These are phyloP conservation scores for Corythaixoides concolor DNA, from an alignment of 2,113 vertebrate genomes.

Conservation along the genomic window DNA sequence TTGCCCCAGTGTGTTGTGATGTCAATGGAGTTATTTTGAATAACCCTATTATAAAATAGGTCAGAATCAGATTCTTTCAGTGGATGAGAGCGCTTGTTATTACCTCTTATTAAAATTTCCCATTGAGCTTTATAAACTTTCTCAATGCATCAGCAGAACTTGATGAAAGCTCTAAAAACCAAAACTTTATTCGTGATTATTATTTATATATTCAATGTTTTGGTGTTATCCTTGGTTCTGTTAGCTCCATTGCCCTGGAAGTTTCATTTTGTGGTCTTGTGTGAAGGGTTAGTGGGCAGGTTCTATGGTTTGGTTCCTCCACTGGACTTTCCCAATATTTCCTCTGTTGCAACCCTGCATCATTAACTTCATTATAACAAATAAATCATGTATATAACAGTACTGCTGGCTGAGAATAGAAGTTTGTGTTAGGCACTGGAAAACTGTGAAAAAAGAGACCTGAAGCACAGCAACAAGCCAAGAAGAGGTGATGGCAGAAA, in stretches of 20 bases:
- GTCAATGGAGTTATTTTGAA: slow-evolving; percentile 36
- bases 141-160: slow-evolving; percentile 26
- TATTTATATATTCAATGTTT: background rate
- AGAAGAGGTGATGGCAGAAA: background rate
- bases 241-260: background rate
- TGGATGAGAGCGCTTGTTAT: background rate
- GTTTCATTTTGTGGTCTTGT: background rate
- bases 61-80: slow-evolving; percentile 24
- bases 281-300: background rate
- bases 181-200: background rate
- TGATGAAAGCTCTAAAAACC: slow-evolving; percentile 8
- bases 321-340: background rate
- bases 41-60: slow-evolving; percentile 53
- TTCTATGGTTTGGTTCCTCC: background rate
- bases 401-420: background rate
- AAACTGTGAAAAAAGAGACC: background rate
- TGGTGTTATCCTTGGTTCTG: background rate
- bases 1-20: background rate
- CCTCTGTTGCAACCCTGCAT: background rate
- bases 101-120: slow-evolving; percentile 34
- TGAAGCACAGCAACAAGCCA: background rate
- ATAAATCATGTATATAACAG: background rate
- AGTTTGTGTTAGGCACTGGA: background rate
- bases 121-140: slow-evolving; percentile 38
- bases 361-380: background rate